Evolutionary conservation across 2,888 invertebrate genomes (phyloP), one percentile per base, ranked within the genome.

Genomic region (Aleiodes leptofemur): DNA sequence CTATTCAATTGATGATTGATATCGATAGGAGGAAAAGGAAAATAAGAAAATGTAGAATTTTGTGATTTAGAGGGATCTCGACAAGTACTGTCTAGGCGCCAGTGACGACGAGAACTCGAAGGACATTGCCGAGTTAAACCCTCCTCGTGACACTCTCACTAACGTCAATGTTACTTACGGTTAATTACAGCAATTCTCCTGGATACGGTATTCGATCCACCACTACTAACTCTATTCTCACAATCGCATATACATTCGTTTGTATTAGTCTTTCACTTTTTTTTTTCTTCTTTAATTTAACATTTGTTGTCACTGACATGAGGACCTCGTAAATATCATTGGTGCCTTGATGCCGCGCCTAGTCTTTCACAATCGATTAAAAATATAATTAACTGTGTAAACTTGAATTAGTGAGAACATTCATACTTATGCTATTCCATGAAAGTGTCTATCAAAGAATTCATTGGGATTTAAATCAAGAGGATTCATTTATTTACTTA

Each of bases 151-250:
- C 59, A 75, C 43, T 38, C 38, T 38, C 8, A 38, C 38, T 38
- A 38, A 38, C 38, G 43, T 51, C 71, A 69, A 75, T 77, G 72
- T 77, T 75, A 76, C 80, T 78, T 69, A 73, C 66, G 73, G 48
- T 73, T 80, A 77, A 80, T 80, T 79, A 76, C 77, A 51, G 79
- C 78, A 69, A 79, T 78, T 78, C 69, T 69, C 66, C 31, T 73
- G 73, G 73, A 79, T 78, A 75, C 73, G 75, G 76, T 69, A 69
- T 51, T 56, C 69, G 73, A 78, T 78, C 73, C n/a, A 61, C 38
- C 38, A 38, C 38, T 31, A 61, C 23, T 23, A 23, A 29, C 34
- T 38, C 34, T 23, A 14, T 14, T 9, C 55, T 9, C 14, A 23
- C 55, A 56, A 69, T 56, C 70, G 14, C 71, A 53, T 71, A 77